Evolutionary conservation across 1,140 invertebrate species (phyloP), one percentile per base, ranked within the genome.

Genomic region (Mercenaria mercenaria): DNA sequence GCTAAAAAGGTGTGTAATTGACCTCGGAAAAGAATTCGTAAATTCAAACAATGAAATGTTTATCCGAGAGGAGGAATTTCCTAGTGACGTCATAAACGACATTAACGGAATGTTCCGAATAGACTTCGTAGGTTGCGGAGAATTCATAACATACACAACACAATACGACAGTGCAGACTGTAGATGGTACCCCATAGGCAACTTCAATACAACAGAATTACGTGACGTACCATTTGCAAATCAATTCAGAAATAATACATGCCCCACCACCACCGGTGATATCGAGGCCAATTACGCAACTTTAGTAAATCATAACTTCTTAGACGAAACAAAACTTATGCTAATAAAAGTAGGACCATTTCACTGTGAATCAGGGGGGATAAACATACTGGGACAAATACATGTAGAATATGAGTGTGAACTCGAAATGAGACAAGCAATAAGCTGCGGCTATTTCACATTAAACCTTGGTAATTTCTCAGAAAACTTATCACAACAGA

Each of bases 131-230:
- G 2, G 3, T 6, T 2, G 18, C 13, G 76, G 43, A 32, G 11
- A 26, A 32, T 23, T 23, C 0, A 2, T 50, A 15, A 8, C 6
- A 15, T 79, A 79, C 43, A 43, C 18, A 11, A 79, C 41, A 15
- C 50, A 2, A 43, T 79, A 79, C 76, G 76, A 79, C 4, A 79
- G 76, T 29, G 11, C 20, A 32, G 29, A 47, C 41, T 15, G 13
- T 4, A 26, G n/a, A 47, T 79, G 23, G 47, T 47, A 52, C 47
- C 76, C 15, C 15, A 79, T 47, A 34, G 41, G n/a, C 23, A 52
- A 79, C 29, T 74, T 74, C n/a, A 74, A 74, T 18, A 41, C 69
- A 1, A 74, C 69, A n/a, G 69, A 39, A 74, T n/a, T 74, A 1
- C 1, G 23, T 39, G 69, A 39, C 20, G 69, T 41, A 41, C 69